phyloP scores from a whole-genome alignment of 2,113 vertebrate species.

The Microtus ochrogaster region DNA sequence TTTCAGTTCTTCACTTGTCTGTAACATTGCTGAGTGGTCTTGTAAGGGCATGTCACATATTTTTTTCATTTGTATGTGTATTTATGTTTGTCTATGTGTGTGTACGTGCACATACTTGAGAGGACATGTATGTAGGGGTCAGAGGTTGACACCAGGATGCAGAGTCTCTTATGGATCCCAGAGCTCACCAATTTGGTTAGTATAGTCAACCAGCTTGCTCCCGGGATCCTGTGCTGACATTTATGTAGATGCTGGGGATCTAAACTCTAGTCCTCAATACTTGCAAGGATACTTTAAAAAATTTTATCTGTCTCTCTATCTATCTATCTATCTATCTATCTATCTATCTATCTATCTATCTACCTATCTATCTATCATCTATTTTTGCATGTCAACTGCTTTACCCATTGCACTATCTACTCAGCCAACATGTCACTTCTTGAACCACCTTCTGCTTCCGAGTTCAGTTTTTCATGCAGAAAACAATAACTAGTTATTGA shows the following conservation, averaged over 20 bases:
- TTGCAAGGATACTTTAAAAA: not conserved
- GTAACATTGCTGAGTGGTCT: not conserved
- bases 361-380: not conserved
- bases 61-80: not conserved
- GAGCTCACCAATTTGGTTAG: not conserved
- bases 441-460: not conserved
- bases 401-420: not conserved
- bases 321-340: not conserved
- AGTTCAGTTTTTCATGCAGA: not conserved
- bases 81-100: not conserved
- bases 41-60: not conserved
- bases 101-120: not conserved
- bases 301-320: not conserved
- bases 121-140: not conserved
- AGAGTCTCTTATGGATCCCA: not conserved
- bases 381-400: not conserved
- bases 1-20: not conserved
- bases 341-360: not conserved
- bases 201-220: not conserved
- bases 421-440: not conserved
- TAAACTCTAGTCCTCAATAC: not conserved
- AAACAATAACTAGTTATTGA: constrained; percentile 13
- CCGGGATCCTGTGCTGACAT: not conserved
- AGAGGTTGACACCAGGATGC: not conserved
- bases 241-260: not conserved